Base-by-base conservation (phyloP, 2,888 invertebrate species). In the Myopa tessellatipennis region DNA sequence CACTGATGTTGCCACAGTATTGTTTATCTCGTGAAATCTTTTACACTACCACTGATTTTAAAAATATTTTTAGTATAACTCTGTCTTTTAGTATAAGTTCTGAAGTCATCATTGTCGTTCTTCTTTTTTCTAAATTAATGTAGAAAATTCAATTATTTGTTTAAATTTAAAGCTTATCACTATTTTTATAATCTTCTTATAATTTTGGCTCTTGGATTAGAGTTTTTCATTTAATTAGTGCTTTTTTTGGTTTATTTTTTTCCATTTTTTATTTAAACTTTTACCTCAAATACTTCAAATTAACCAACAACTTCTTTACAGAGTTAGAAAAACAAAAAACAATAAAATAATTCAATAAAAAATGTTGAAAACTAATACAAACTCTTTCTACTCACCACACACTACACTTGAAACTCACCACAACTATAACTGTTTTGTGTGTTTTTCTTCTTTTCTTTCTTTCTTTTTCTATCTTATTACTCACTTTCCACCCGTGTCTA, bases 341-440 rank as follows among this genome's bases (percentile, higher is more conserved):
- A 72, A 74, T 67, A 14, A 77, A 72, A 55, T 55, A 55, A 68
- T 61, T 75, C 67, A 55, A 72, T 82, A 60, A 71, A 81, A 82
- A 76, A 79, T 83, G 81, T 80, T 84, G 81, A 81, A 83, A 79
- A 84, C 84, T 86, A 85, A 86, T 85, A 83, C 83, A 83, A 84
- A 84, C 83, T 83, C 83, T 84, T 83, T 85, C 79, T 78, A 85
- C 85, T 85, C 84, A 85, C 85, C 83, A 84, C 85, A 85, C 85
- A 77, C 60, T 72, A 78, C 78, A 79, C 78, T 69, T 45, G 76
- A 70, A 80, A 75, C 75, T 68, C 78, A 77, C 78, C 71, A 78
- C 79, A 76, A 55, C 81, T 79, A 82, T 63, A 78, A 69, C 50
- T 78, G n/a, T 73, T 74, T 7, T 76, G 26, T 76, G 70, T 74